A percentile compares a stretch with the other conserved stretches of the same genome.
phyloP scores from a whole-genome alignment of 1,140 invertebrate genomes.

The Halotydeus destructor region DNA sequence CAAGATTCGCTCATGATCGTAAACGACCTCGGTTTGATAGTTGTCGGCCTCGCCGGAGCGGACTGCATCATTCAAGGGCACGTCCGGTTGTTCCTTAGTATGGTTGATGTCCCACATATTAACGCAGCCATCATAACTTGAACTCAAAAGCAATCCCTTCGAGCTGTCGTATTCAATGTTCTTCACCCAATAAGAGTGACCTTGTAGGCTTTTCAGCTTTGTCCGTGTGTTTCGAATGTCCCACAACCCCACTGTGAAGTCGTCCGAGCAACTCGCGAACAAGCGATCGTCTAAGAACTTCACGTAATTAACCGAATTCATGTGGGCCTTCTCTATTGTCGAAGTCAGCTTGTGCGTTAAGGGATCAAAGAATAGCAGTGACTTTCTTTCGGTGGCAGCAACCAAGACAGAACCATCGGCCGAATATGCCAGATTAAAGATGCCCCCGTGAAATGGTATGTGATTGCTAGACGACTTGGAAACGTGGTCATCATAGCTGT shows the following conservation, averaged over 20 bases:
- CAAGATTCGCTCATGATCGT: background rate
- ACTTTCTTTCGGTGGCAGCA: conserved; percentile 72
- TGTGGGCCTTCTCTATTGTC: conserved; percentile 56
- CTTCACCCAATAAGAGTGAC: conserved; percentile 88
- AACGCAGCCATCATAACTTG: conserved; percentile 77
- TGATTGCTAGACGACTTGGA: no score
- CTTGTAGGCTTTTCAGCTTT: conserved; percentile 45
- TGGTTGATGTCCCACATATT: conserved; percentile 87
- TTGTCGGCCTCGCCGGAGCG: background rate
- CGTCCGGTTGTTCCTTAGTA: no score
- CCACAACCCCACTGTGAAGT: conserved; percentile 74
- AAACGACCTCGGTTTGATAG: background rate
- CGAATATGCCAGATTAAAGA: conserved; percentile 13
- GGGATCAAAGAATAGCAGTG: conserved; percentile 69
- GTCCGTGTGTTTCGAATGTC: conserved; percentile 49
- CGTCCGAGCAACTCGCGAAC: conserved; percentile 83
- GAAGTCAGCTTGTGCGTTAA: conserved; percentile 49
- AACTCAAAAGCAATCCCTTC: conserved; percentile 63
- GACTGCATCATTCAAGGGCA: background rate
- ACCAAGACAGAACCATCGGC: conserved; percentile 49
- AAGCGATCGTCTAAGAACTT: conserved; percentile 45
- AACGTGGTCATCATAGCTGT: no score
- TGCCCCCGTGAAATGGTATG: background rate
- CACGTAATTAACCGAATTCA: conserved; percentile 81
- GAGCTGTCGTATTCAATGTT: conserved; percentile 80